Evolutionary conservation across 2,888 invertebrate genomes (phyloP).

Genomic region (Mimas tiliae): DNA sequence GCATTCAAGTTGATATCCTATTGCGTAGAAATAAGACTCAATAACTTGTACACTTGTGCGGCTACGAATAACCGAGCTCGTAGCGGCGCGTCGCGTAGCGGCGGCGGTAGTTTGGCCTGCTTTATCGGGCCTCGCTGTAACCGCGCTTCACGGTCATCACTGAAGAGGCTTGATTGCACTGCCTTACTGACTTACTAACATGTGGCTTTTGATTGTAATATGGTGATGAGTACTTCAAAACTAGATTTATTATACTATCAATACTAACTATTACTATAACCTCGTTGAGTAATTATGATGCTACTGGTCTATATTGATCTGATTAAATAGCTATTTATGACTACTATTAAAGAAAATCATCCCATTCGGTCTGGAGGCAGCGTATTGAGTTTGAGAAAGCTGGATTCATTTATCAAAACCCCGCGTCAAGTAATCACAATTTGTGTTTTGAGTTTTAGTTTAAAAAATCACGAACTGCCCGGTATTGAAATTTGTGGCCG

Average conservation of each 20-base stretch:
- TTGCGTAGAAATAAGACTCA: constrained; percentile 37
- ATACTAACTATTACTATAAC: neutral
- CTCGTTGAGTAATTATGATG: neutral
- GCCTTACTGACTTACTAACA: constrained; percentile 50
- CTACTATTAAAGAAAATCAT: too few relatives aligned
- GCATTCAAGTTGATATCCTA: constrained; percentile 43
- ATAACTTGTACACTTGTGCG: constrained; percentile 34
- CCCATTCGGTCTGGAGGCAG: too few relatives aligned
- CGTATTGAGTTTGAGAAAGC: too few relatives aligned
- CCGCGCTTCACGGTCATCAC: constrained; percentile 66
- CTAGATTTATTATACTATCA: neutral
- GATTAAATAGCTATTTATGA: too few relatives aligned
- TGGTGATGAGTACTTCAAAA: neutral
- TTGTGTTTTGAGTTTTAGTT: too few relatives aligned
- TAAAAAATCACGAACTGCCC: too few relatives aligned
- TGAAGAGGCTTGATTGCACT: constrained; percentile 70
- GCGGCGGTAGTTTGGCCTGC: constrained; percentile 54
- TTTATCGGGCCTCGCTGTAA: constrained; percentile 58
- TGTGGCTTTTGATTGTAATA: constrained; percentile 15
- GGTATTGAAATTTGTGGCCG: too few relatives aligned
- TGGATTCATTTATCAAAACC: too few relatives aligned
- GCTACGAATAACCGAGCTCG: constrained; percentile 43
- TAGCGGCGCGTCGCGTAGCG: constrained; percentile 50
- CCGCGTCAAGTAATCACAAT: too few relatives aligned
- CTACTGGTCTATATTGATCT: too few relatives aligned